phyloP scores from a whole-genome alignment of 2,113 vertebrate genomes.

The Halichoeres trimaculatus region DNA sequence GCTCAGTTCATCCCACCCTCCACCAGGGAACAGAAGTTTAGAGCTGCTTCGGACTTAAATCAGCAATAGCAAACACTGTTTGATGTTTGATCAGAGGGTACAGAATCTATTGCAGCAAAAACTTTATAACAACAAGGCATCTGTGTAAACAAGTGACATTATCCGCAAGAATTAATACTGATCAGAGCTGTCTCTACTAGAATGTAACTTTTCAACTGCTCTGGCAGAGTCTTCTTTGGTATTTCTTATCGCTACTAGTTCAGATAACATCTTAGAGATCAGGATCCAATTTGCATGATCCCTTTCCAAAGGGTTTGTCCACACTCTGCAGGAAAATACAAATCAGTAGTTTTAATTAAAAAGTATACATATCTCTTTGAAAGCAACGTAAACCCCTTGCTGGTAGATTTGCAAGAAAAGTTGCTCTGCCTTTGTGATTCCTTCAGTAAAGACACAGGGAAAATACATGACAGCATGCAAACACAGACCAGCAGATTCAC shows the following conservation, averaged over 20 bases:
- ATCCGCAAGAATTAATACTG: not conserved
- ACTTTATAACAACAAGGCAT: not conserved
- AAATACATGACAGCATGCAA: not conserved
- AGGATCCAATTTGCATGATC: constrained; percentile 4
- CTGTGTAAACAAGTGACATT: not conserved
- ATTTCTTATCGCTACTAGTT: constrained; percentile 1
- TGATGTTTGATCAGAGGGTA: not conserved
- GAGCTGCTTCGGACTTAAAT: not conserved
- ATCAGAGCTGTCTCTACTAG: not conserved
- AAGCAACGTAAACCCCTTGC: not conserved
- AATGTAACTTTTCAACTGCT: constrained; percentile 3
- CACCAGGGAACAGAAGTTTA: not conserved
- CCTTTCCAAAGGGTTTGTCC: not conserved
- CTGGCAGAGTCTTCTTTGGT: not conserved
- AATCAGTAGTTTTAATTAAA: not conserved
- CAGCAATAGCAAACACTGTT: not conserved
- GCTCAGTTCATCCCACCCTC: not conserved
- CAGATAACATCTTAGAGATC: constrained; percentile 8
- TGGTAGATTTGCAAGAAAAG: constrained; percentile 4
- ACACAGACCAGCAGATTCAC: not conserved
- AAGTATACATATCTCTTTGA: not conserved
- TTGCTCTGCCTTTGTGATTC: not conserved
- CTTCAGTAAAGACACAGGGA: not conserved
- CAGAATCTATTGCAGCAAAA: not conserved
- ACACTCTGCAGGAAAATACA: not conserved